These are phyloP conservation scores for Spatulosminthurus flaviceps DNA, from an alignment of 2,888 invertebrate species.

Conservation along the genomic window DNA sequence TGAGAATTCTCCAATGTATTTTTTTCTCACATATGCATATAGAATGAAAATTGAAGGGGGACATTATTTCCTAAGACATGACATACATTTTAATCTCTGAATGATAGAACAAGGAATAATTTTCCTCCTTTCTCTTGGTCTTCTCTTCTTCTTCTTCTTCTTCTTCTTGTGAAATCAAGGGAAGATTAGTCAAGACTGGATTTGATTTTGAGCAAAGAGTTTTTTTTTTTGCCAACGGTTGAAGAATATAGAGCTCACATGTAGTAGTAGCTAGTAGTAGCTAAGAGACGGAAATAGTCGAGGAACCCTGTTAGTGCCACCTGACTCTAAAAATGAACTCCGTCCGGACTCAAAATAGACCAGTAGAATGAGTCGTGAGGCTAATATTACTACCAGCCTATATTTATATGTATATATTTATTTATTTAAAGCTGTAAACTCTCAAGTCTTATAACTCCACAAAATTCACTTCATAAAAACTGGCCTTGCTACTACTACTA, in stretches of 20 bases:
- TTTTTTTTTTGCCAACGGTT: slow-evolving; percentile 47
- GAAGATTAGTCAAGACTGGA: slow-evolving; percentile 9
- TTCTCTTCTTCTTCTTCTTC: slow-evolving; percentile 19
- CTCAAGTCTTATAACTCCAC: background rate
- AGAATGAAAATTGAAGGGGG: background rate
- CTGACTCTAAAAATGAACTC: slow-evolving; percentile 49
- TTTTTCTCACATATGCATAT: background rate
- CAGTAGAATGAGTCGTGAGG: slow-evolving; percentile 26
- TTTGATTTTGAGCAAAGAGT: slow-evolving; percentile 37
- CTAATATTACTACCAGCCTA: slow-evolving; percentile 4
- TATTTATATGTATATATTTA: background rate
- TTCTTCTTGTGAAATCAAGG: slow-evolving; percentile 27
- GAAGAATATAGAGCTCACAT: slow-evolving; percentile 37
- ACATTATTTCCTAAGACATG: background rate
- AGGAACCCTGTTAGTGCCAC: slow-evolving; percentile 47
- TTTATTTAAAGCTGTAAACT: background rate
- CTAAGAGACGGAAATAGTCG: slow-evolving; percentile 48
- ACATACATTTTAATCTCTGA: background rate
- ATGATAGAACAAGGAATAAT: slow-evolving; percentile 27
- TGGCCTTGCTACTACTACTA: slow-evolving; percentile 32
- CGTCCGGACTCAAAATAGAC: slow-evolving; percentile 43
- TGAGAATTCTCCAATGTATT: background rate
- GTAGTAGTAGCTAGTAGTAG: no score
- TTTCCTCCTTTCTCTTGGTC: background rate
- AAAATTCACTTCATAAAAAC: slow-evolving; percentile 12